Percentiles rank a stretch among this genome's conserved stretches.
Conservation (phyloP, 2,113 vertebrate genomes). For the human (Homo sapiens) region DNA sequence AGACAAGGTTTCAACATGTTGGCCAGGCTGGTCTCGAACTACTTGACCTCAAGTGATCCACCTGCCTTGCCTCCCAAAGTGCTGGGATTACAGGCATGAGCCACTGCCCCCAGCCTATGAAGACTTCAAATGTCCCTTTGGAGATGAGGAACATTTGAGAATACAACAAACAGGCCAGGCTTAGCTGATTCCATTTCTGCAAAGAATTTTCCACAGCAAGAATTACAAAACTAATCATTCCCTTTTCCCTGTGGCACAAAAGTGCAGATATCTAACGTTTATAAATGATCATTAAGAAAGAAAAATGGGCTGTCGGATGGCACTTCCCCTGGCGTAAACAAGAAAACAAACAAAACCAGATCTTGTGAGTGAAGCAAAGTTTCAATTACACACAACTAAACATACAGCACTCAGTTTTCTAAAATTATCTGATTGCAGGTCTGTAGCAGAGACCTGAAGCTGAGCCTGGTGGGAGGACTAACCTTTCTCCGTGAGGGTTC, state of each 20-base stretch:
- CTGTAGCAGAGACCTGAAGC: not conserved
- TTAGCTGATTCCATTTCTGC: not conserved
- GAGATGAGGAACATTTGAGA: not conserved
- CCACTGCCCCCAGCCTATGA: no score
- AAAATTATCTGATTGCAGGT: not conserved
- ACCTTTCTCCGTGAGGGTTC: no score
- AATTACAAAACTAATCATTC: no score
- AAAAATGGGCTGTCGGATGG: not conserved
- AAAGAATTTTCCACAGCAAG: not conserved
- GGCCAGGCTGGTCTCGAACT: no score
- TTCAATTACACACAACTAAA: no score
- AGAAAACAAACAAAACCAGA: not conserved
- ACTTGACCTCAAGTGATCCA: no score
- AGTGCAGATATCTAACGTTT: not conserved
- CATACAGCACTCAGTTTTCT: not conserved
- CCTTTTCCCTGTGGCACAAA: not conserved
- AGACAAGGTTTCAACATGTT: no score
- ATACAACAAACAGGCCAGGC: not conserved
- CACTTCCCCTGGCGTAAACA: rapidly evolving
- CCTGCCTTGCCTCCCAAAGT: no score
- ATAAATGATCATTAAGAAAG: not conserved
- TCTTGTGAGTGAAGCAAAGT: not conserved
- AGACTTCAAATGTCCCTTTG: not conserved
- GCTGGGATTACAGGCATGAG: no score
- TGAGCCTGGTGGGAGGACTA: rapidly evolving